These are phyloP conservation scores for Marisa cornuarietis DNA, from an alignment of 1,140 invertebrate species.

Conservation along the genomic window DNA sequence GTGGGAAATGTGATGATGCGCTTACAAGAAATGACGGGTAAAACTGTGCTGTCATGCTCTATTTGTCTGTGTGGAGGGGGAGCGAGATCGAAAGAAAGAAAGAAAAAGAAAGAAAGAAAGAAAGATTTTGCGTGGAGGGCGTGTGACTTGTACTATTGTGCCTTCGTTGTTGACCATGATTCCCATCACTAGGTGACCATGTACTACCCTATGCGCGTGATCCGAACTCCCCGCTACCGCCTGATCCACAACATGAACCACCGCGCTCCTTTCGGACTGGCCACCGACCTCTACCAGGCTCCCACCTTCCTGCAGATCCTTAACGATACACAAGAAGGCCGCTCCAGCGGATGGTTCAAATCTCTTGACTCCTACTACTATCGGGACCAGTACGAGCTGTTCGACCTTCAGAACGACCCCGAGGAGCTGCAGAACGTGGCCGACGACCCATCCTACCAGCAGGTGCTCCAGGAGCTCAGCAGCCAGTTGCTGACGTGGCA, in stretches of 20 bases:
- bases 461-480: constrained; percentile 67
- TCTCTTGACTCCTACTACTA: constrained; percentile 82
- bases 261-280: constrained; percentile 84
- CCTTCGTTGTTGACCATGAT: not conserved
- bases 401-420: constrained; percentile 80
- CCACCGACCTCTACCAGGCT: constrained; percentile 89
- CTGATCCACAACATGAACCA: constrained; percentile 90
- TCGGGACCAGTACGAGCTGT: constrained; percentile 86
- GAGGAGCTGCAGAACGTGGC: constrained; percentile 80
- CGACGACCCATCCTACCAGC: constrained; percentile 67
- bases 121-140: too few relatives aligned
- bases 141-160: too few relatives aligned
- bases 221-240: constrained; percentile 82
- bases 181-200: constrained; percentile 74
- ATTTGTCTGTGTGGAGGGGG: not conserved
- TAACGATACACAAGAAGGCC: constrained; percentile 75
- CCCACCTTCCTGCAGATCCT: constrained; percentile 86
- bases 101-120: too few relatives aligned
- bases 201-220: constrained; percentile 90
- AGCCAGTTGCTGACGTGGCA: constrained; percentile 77
- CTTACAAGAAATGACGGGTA: too few relatives aligned
- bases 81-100: too few relatives aligned
- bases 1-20: too few relatives aligned
- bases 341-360: constrained; percentile 82
- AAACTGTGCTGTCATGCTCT: not conserved